Evolutionary conservation across 2,797 vertebrate species (phyloP), one percentile per base, ranked within the genome.

Genomic region (Melanotaenia maccullochi): DNA sequence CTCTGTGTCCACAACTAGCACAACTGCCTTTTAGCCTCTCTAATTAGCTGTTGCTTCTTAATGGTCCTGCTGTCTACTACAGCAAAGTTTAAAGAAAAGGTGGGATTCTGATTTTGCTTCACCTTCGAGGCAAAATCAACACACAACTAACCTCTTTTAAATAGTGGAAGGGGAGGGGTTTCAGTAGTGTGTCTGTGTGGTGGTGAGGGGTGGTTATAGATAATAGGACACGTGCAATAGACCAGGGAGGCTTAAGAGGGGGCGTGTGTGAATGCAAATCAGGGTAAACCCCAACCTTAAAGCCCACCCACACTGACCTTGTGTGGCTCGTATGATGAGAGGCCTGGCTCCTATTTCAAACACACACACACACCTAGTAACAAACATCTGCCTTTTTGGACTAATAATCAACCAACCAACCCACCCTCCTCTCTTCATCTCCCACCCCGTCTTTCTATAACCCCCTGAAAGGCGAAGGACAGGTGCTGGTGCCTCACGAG

Each of bases 111-210:
- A 75, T 82, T 86, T 84, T 32, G 12, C 83, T 82, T 68, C 66
- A 78, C 60, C 71, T 82, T 75, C 47, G 72, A 89, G 84, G 79
- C 82, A 86, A 85, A 91, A 87, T 87, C 86, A 75, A 81, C 76
- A 83, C 75, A 85, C 68, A 72, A 79, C 75, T 71, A 87, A 76
- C 72, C 70, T 86, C 68, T 83, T 89, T 85, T 69, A n/a, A 84
- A 66, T 32, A 20, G 59, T 64, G 47, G 35, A 49, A 51, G 8
- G 24, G 63, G 58, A 61, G 62, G 58, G 72, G 18, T 28, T 54
- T 58, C 22, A 44, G 66, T 60, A 68, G 66, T 49, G 75, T 60
- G 25, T 77, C 44, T 76, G 72, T 60, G 36, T 38, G 44, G 47
- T 61, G 20, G 47, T 32, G 47, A 58, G 63, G 65, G 36, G 44